Base-by-base conservation (phyloP, 2,113 vertebrate species). In the Campylorhamphus procurvoides region DNA sequence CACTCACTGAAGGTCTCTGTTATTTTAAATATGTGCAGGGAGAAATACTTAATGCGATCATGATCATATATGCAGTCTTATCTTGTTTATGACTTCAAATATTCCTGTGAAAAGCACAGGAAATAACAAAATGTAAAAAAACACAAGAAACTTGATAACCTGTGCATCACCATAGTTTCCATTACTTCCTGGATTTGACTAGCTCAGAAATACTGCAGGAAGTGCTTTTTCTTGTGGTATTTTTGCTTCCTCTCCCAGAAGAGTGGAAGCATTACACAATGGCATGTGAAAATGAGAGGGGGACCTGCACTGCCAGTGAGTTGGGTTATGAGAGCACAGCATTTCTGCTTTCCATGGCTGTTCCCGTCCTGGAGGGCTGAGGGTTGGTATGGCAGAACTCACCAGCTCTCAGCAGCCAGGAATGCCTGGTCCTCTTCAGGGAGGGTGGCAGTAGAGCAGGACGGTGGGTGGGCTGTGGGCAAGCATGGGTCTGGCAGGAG, bases 131-230 rank as follows among this genome's bases (percentile, higher is more conserved):
- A 81, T 73, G 71, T 67, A 68, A 67, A 78, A 50, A 76, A 79
- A 18, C 56, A 55, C 44, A 56, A 85, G 77, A 82, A 91, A 69
- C 59, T 56, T 1, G 14, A 53, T 63, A 44, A n/a, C 35, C 14
- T 2, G 4, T 50, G 67, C 69, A 75, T 86, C 52, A 31, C 72
- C 40, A 62, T 87, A 68, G 66, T 89, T 93, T 93, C 82, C 92
- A 83, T 90, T 68, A 76, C 93, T 97, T 96, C 86, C 90, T 96
- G 86, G 47, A 52, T 68, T 87, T 93, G 77, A 75, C 80, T 76
- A 84, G 56, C 78, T 94, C 90, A 95, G 67, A 94, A 93, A 88
- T 67, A 73, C 47, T 66, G 47, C 91, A 97, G 96, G 91, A 96
- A 96, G 82, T 86, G 78, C 47, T 93, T 89, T 90, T 96, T 87